A percentile compares a stretch with the other conserved stretches of the same genome.
phyloP scores from a whole-genome alignment of 2,113 vertebrate genomes.

The Corynorhinus townsendii region DNA sequence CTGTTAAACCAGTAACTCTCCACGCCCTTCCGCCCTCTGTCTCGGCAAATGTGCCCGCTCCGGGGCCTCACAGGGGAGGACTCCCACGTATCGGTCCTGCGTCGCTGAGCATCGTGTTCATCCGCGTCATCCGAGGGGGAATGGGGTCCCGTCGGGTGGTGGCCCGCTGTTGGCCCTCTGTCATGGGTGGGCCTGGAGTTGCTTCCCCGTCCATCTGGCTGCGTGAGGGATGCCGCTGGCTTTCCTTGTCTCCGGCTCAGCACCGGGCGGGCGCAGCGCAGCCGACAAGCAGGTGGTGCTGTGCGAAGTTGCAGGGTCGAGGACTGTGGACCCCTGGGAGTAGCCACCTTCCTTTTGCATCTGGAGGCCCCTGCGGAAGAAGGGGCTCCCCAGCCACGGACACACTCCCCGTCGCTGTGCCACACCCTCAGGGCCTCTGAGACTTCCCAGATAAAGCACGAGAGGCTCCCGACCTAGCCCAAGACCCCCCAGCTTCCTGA shows the following conservation, averaged over 20 bases:
- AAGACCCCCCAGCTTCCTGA: too few species aligned
- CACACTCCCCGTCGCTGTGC: too few species aligned
- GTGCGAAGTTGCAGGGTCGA: neutral
- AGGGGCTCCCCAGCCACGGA: neutral
- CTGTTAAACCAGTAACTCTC: neutral
- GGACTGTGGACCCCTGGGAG: accelerated
- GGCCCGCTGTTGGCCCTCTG: neutral
- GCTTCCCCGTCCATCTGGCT: accelerated
- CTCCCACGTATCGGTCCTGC: accelerated
- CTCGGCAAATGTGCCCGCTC: neutral
- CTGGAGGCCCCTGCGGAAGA: neutral
- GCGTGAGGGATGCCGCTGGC: accelerated
- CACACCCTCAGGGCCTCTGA: neutral
- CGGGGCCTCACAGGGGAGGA: accelerated
- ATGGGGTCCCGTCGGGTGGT: accelerated
- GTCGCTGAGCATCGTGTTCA: neutral
- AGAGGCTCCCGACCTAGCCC: neutral
- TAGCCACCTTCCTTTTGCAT: neutral
- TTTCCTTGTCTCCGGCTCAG: neutral
- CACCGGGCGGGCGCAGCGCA: accelerated
- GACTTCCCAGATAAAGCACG: neutral
- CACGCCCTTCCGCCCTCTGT: too few species aligned
- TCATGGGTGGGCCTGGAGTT: accelerated
- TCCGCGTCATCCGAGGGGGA: neutral
- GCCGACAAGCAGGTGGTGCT: accelerated